phyloP scores from a whole-genome alignment of 2,888 invertebrate species.

The Cremastinae sp. region DNA sequence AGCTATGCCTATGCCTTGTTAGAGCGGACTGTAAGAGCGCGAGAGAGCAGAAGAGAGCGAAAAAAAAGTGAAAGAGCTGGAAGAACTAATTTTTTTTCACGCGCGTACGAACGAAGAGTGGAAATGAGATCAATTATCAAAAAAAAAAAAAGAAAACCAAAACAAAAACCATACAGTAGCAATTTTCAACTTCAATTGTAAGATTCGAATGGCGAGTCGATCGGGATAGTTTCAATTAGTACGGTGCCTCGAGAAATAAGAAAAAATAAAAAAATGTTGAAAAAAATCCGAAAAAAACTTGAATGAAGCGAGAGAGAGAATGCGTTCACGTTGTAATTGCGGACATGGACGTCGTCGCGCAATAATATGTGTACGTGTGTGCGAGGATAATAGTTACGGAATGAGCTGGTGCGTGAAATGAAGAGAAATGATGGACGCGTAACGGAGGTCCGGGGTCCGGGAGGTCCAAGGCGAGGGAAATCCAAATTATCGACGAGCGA shows the following conservation, averaged over 20 bases:
- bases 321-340: no score
- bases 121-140: conserved; percentile 58
- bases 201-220: conserved; percentile 48
- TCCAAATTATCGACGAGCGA: conserved; percentile 68
- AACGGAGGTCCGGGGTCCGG: neutral
- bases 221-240: conserved; percentile 58
- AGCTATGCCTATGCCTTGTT: conserved; percentile 69
- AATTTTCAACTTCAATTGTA: conserved; percentile 56
- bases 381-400: conserved; percentile 29
- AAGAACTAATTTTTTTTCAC: conserved; percentile 9
- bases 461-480: conserved; percentile 50
- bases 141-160: conserved; percentile 34
- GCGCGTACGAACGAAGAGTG: neutral
- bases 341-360: neutral
- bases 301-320: no score
- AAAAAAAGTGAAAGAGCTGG: neutral
- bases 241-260: conserved; percentile 48
- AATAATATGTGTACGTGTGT: neutral
- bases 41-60: conserved; percentile 5
- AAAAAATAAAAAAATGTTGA: conserved; percentile 10
- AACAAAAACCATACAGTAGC: conserved; percentile 37
- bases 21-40: conserved; percentile 42
- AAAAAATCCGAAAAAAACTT: neutral
- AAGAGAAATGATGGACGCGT: conserved; percentile 22
- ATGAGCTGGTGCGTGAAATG: conserved; percentile 44